Percentiles rank a stretch among this genome's conserved stretches.
phyloP scores from a whole-genome alignment of 1,140 invertebrate species.

The Caenorhabditis inopinata region DNA sequence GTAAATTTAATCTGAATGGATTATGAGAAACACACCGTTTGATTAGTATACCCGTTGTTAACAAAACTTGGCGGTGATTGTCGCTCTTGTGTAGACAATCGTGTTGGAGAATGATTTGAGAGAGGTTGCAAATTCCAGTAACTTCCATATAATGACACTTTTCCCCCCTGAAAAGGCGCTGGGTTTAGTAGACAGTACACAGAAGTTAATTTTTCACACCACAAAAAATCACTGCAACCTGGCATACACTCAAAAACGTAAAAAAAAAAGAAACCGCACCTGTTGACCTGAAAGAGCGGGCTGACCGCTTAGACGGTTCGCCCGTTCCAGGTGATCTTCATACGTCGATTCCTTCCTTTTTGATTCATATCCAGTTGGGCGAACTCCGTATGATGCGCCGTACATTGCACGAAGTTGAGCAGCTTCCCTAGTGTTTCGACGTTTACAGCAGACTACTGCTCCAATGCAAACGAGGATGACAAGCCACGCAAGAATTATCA shows the following conservation, averaged over 20 bases:
- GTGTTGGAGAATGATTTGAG: not conserved
- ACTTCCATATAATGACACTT: slow-evolving; percentile 62
- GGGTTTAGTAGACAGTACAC: not conserved
- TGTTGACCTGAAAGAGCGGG: not conserved
- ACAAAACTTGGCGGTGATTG: slow-evolving; percentile 9
- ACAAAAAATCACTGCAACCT: not conserved
- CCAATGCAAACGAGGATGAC: slow-evolving; percentile 58
- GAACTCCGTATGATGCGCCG: slow-evolving; percentile 60
- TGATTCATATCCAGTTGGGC: slow-evolving; percentile 55
- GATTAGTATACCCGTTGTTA: slow-evolving; percentile 33
- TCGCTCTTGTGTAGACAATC: not conserved
- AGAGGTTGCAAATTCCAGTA: slow-evolving; percentile 59
- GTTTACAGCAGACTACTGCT: slow-evolving; percentile 58
- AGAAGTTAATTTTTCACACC: slow-evolving; percentile 26
- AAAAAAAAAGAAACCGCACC: not conserved
- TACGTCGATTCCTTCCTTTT: slow-evolving; percentile 50
- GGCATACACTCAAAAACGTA: not conserved
- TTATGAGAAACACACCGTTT: slow-evolving; percentile 10
- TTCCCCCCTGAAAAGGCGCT: slow-evolving; percentile 45
- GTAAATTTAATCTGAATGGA: not conserved
- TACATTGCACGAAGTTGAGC: slow-evolving; percentile 57
- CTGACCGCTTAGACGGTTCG: slow-evolving; percentile 46
- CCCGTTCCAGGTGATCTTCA: slow-evolving; percentile 65
- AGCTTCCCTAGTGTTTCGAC: slow-evolving; percentile 43
- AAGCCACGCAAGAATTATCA: slow-evolving; percentile 63